Evolutionary conservation across 2,113 vertebrate species (phyloP).

Genomic region (Oreotragus oreotragus): DNA sequence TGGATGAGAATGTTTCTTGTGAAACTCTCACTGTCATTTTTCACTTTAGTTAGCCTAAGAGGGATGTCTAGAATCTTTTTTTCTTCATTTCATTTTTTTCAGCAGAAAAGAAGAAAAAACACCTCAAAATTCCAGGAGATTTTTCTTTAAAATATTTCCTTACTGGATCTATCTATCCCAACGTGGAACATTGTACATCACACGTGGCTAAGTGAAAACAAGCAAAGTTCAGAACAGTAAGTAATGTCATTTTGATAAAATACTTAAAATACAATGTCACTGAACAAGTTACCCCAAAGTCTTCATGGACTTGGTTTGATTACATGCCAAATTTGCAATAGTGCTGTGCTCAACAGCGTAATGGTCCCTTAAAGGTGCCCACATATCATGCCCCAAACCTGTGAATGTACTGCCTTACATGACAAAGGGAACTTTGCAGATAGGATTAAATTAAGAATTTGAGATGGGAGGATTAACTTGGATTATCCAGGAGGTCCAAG

Average conservation of each 20-base stretch:
- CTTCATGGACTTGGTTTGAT: not conserved
- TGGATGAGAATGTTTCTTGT: not conserved
- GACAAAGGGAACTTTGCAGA: not conserved
- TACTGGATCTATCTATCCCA: not conserved
- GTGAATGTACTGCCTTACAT: not conserved
- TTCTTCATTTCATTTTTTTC: not conserved
- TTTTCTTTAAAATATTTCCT: not conserved
- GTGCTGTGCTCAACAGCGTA: no score
- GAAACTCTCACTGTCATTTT: not conserved
- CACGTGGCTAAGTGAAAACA: not conserved
- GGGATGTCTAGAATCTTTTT: not conserved
- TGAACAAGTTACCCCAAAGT: not conserved
- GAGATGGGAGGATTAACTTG: not conserved
- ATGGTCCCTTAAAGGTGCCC: not conserved
- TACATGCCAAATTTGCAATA: not conserved
- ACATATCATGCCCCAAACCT: not conserved
- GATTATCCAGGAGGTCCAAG: not conserved
- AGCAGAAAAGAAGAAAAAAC: not conserved
- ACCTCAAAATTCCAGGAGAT: not conserved
- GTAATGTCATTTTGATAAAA: not conserved
- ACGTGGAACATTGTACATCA: not conserved
- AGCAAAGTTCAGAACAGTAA: not conserved
- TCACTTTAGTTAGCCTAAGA: not conserved
- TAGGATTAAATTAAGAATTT: not conserved
- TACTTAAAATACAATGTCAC: not conserved